Base-by-base conservation (phyloP, 2,888 invertebrate genomes). In the Atrina japonica region DNA sequence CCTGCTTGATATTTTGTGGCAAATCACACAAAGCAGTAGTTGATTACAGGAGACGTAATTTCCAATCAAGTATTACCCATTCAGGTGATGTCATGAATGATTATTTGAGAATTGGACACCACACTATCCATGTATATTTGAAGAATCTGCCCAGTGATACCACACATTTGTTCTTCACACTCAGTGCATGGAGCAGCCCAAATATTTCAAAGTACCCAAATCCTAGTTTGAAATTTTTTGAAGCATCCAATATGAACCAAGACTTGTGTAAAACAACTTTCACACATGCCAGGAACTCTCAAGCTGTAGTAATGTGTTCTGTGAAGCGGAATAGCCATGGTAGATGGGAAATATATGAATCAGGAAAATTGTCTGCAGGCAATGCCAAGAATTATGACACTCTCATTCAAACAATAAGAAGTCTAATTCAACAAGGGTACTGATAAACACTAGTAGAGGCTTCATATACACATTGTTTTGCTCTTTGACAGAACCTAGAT, bases 301-400 rank as follows among this genome's bases (percentile, higher is more conserved):
- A 81, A 60, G 82, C 83, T 25, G 81, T 82, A 11, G 61, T 83
- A 47, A 83, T 83, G 83, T 83, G 83, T 47, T 80, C 81, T 9
- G 60, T 80, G 40, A 79, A 77, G 14, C 75, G 75, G 9, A 61
- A 64, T 6, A 18, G 49, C 2, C 61, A 64, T 35, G 78, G 77
- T 21, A 49, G 47, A 45, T 83, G 81, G 83, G 52, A 74, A 47
- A 80, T 83, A n/a, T 81, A 66, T 66, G 79, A 81, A 41, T 81
- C 79, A 29, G 83, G 83, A 35, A 76, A 80, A 73, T 45, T 81
- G 6, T 79, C 82, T 3, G 61, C 75, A 23, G 83, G 83, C 11
- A 83, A 83, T 73, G 83, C 82, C n/a, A 78, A 16, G 16, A 49
- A 76, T 9, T 83, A 83, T 59, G 25, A 30, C 1, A 76, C 73